Base-by-base conservation (phyloP, 2,888 invertebrate species). In the Idaea biselata region DNA sequence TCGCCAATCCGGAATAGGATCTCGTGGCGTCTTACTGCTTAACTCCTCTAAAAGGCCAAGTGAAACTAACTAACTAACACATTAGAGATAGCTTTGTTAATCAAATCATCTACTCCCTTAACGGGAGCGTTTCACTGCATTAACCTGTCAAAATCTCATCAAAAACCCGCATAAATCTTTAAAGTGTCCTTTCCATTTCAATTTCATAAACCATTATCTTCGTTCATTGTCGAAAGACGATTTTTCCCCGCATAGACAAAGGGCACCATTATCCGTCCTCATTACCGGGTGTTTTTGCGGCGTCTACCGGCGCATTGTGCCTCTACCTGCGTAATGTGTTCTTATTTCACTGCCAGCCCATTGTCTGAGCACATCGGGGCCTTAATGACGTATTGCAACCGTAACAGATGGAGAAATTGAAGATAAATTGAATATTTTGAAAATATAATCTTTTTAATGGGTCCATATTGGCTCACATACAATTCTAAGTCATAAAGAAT, bases 261-360 rank as follows among this genome's bases (percentile, higher is more conserved):
- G 82, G 81, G 56, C 66, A 75, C 88, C 86, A 89, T 88, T 88
- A 88, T 85, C 76, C 77, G 84, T 83, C 82, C 90, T 91, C 90
- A 89, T 91, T 91, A 91, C 89, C 89, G 87, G 75, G 81, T 87
- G 44, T 89, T 82, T 89, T 88, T 83, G 80, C 77, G 73, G 78
- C 76, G 80, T 67, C 76, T 73, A 75, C 69, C 68, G 66, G 60
- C 55, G 83, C 79, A 88, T 87, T 89, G 88, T 79, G 81, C 82
- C 83, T 83, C 87, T 89, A 88, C 89, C 89, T 89, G 88, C 44
- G 44, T 44, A 44, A 44, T 86, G 80, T 78, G 56, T 18, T 17
- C 18, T 18, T 56, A 56, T 55, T 17, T 55, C 16, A 55, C 79
- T 79, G 79, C 81, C 84, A 82, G 77, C 78, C 81, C 75, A 82